phyloP scores from a whole-genome alignment of 1,140 invertebrate genomes.

The Ceratoteleas bidentatus region DNA sequence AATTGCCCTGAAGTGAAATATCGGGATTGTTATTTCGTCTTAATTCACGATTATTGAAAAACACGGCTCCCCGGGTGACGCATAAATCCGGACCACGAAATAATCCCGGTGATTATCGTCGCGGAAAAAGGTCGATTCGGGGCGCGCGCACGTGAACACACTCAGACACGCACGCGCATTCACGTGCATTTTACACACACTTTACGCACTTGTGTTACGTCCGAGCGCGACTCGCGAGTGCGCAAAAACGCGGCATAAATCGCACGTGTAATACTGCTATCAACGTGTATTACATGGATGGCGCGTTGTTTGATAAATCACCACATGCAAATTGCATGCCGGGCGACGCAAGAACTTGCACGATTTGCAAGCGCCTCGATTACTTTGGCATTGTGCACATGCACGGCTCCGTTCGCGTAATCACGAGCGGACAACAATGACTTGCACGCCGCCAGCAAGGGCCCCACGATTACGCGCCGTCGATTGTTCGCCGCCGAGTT shows the following conservation, averaged over 20 bases:
- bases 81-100: conserved; percentile 41
- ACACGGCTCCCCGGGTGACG: conserved; percentile 24
- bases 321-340: conserved; percentile 77
- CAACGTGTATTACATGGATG: conserved; percentile 80
- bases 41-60: conserved; percentile 49
- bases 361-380: conserved; percentile 60
- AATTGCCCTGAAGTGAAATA: conserved; percentile 9
- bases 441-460: conserved; percentile 32
- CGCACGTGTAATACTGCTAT: conserved; percentile 79
- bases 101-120: conserved; percentile 31
- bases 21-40: conserved; percentile 33
- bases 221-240: conserved; percentile 33
- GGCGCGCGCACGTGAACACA: background rate
- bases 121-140: conserved; percentile 25
- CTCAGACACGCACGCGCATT: no score
- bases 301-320: conserved; percentile 80
- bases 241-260: conserved; percentile 75
- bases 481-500: conserved; percentile 6
- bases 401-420: conserved; percentile 40
- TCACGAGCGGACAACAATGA: conserved; percentile 49
- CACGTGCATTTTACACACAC: conserved; percentile 19
- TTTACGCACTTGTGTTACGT: conserved; percentile 63
- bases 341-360: conserved; percentile 57
- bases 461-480: conserved; percentile 12
- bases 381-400: conserved; percentile 57